phyloP scores from a whole-genome alignment of 2,888 invertebrate genomes.

The Drosophila atripex region DNA sequence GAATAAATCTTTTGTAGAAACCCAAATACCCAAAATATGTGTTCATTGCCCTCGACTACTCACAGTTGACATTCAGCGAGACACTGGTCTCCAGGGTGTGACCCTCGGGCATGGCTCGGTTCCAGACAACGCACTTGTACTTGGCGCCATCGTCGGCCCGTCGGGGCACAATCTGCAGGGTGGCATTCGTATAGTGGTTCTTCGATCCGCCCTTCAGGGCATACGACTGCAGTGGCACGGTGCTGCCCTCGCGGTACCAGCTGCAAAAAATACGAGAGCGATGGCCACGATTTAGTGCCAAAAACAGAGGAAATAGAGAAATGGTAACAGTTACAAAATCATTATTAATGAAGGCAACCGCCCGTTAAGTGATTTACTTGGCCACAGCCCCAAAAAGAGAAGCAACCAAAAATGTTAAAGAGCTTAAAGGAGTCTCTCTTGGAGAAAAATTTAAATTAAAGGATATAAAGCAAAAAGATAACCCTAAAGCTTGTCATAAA shows the following conservation, averaged over 20 bases:
- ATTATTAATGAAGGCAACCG: constrained; percentile 74
- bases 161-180: constrained; percentile 90
- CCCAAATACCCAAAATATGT: not conserved
- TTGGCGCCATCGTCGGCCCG: constrained; percentile 93
- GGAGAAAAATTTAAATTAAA: constrained; percentile 16
- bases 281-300: constrained; percentile 41
- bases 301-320: constrained; percentile 13
- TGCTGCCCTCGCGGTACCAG: constrained; percentile 92
- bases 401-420: constrained; percentile 4
- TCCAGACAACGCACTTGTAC: constrained; percentile 94
- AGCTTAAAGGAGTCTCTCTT: constrained; percentile 30
- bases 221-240: constrained; percentile 89
- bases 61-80: constrained; percentile 94
- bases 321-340: constrained; percentile 33
- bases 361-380: constrained; percentile 75
- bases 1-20: too few relatives aligned
- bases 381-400: constrained; percentile 47
- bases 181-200: constrained; percentile 90
- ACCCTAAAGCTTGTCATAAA: not conserved
- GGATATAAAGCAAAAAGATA: not conserved
- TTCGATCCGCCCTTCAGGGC: constrained; percentile 89
- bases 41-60: constrained; percentile 84
- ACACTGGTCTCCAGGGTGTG: constrained; percentile 92
- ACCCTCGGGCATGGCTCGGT: constrained; percentile 93
- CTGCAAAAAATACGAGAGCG: constrained; percentile 81